Conservation (phyloP, 2,797 vertebrate species). For the Alauda arvensis region DNA sequence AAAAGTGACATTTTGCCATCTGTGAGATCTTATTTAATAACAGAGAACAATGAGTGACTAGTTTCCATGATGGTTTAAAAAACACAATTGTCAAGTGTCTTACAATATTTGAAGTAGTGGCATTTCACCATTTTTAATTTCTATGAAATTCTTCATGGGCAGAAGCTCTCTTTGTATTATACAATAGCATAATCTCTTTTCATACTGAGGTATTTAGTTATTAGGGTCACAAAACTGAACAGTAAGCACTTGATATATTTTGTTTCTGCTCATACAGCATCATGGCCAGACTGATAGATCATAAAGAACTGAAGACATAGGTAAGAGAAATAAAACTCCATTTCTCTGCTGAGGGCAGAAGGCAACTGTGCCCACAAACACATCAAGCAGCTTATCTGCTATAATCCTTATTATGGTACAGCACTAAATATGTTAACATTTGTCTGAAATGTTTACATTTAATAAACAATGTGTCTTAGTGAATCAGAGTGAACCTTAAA, state of each 20-base stretch:
- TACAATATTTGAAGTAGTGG: background rate
- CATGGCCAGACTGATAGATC: background rate
- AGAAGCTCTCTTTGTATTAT: background rate
- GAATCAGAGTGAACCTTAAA: background rate
- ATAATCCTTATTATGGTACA: background rate
- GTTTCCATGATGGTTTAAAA: constrained; percentile 35
- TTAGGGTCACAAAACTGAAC: background rate
- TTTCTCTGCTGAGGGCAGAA: background rate
- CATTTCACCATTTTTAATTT: background rate
- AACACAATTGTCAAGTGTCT: background rate
- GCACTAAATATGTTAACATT: background rate
- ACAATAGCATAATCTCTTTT: background rate
- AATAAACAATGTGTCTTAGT: background rate
- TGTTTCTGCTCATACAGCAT: background rate
- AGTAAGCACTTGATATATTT: background rate
- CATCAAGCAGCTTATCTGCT: background rate
- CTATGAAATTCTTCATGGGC: background rate
- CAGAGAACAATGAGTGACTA: background rate
- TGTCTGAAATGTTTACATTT: background rate
- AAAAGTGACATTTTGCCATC: constrained; percentile 6
- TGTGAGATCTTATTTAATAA: background rate
- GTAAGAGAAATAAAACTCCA: background rate
- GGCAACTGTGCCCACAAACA: background rate
- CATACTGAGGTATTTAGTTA: background rate
- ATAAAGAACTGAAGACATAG: background rate